A percentile compares a stretch with the other conserved stretches of the same genome.
These are phyloP conservation scores for Lasioglossum lativentre DNA, from an alignment of 2,888 invertebrate genomes.

Conservation along the genomic window DNA sequence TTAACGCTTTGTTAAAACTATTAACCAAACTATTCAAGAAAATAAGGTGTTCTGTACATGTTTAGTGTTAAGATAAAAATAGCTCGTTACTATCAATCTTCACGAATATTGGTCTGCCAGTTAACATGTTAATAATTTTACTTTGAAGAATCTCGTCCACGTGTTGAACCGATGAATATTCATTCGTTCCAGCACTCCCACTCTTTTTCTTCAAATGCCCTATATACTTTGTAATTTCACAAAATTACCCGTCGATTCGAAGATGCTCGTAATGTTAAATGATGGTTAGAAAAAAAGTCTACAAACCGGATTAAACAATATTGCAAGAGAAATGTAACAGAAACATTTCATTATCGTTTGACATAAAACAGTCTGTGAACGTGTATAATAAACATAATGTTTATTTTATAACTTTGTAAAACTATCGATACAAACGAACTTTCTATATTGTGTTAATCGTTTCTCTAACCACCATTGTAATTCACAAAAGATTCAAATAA, in stretches of 20 bases:
- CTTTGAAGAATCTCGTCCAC: background rate
- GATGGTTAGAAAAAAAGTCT: background rate
- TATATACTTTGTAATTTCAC: conserved; percentile 23
- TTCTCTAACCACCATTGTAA: background rate
- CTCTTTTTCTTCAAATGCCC: conserved; percentile 40
- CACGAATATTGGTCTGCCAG: background rate
- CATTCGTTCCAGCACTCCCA: background rate
- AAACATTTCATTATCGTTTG: background rate
- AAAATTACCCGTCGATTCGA: background rate
- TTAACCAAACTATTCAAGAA: background rate
- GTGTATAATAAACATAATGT: background rate
- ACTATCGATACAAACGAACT: background rate
- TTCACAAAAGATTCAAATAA: background rate
- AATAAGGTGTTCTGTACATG: background rate
- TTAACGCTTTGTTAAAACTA: background rate
- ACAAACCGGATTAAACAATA: background rate
- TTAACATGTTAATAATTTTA: background rate
- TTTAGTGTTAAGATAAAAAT: background rate
- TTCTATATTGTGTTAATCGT: background rate
- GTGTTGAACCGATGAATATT: conserved; percentile 22
- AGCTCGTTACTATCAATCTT: background rate
- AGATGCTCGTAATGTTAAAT: background rate
- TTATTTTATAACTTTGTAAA: background rate
- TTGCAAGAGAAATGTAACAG: background rate
- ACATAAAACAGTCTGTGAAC: background rate